Evolutionary conservation across 2,888 invertebrate genomes (phyloP), one percentile per base, ranked within the genome.

Genomic region (Drosophila gaucha): DNA sequence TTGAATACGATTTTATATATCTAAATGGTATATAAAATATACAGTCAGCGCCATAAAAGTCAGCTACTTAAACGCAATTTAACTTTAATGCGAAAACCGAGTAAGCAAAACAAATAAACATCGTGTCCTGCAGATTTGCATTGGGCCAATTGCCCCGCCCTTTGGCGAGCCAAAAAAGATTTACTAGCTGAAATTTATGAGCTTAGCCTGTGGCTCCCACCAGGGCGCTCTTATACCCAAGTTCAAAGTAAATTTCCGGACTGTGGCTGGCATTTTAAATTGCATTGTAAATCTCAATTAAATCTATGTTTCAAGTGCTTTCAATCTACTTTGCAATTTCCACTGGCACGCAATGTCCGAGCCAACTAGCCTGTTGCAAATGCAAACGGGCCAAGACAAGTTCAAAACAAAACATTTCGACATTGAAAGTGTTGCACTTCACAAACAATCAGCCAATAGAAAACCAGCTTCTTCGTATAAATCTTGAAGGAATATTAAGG

Each of bases 61-160:
- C 67, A 54, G 74, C 80, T 76, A 84, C 85, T 86, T 86, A 86
- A 86, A 86, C 74, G 74, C 73, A 80, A 80, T 86, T 80, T 78
- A 59, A 66, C 82, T 84, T 80, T 78, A 80, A 84, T 69, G 54
- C 64, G n/a, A 56, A 31, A 54, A 20, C 38, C 49, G 31, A 49
- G 14, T 14, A 38, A 30, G 14, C 35, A 46, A n/a, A 66, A 55
- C 62, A 77, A 80, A 83, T 79, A 86, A 79, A 76, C 70, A 74
- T 51, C 18, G 46, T 14, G 6, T 31, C 50, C 14, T 55, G 38
- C 70, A 74, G 67, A 86, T 86, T 77, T 74, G 44, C 55, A 31
- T 10, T 50, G 36, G 12, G 24, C 20, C 36, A n/a, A 10, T 31
- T 14, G 39, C 14, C 22, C n/a, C 43, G 43, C 36, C 28, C 30